phyloP scores from a whole-genome alignment of 2,888 invertebrate species.

The Chromoteleia sp. region DNA sequence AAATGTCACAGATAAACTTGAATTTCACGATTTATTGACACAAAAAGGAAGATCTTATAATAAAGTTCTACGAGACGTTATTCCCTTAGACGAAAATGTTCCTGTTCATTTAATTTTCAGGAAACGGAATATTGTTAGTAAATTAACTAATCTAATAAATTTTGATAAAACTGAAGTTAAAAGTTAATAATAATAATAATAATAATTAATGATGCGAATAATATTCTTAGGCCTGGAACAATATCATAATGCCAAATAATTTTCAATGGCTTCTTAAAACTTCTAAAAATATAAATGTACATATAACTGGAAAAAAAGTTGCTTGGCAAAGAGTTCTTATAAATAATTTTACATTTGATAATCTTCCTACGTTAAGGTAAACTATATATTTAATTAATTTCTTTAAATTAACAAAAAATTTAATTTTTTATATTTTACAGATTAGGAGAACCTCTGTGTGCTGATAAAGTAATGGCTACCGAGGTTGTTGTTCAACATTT shows the following conservation, averaged over 20 bases:
- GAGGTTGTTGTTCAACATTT: slow-evolving; percentile 74
- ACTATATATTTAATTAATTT: too few species aligned
- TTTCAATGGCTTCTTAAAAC: slow-evolving; percentile 82
- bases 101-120: slow-evolving; percentile 81
- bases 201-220: slow-evolving; percentile 78
- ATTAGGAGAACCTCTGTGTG: slow-evolving; percentile 72
- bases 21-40: slow-evolving; percentile 79
- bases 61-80: slow-evolving; percentile 78
- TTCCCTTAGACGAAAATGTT: slow-evolving; percentile 82
- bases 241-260: slow-evolving; percentile 81
- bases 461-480: slow-evolving; percentile 56
- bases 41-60: slow-evolving; percentile 77
- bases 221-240: slow-evolving; percentile 84
- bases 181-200: too few species aligned
- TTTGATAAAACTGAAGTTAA: not conserved
- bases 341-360: slow-evolving; percentile 63
- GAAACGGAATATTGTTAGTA: slow-evolving; percentile 81
- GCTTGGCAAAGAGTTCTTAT: slow-evolving; percentile 83
- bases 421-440: slow-evolving; percentile 66
- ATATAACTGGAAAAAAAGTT: slow-evolving; percentile 85
- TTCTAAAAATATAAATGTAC: slow-evolving; percentile 82
- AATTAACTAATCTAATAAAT: not conserved
- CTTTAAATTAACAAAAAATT: slow-evolving; percentile 1
- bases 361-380: slow-evolving; percentile 63
- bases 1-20: slow-evolving; percentile 83